Evolutionary conservation across 2,113 vertebrate species (phyloP).

Genomic region (Hydrochoerus hydrochaeris): DNA sequence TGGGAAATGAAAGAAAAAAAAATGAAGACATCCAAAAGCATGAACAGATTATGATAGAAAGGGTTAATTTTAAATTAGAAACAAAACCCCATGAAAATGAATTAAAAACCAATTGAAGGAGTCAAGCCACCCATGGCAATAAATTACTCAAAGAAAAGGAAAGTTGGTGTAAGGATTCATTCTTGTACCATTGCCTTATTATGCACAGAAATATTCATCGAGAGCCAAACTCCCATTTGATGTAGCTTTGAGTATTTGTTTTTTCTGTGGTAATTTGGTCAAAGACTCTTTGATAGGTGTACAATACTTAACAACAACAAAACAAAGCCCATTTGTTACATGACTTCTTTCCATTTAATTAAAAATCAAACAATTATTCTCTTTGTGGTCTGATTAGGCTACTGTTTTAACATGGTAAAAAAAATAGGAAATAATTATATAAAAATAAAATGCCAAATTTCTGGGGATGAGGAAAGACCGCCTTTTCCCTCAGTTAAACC

Average conservation of each 20-base stretch:
- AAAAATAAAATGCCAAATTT: conserved; percentile 78
- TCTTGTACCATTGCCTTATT: conserved; percentile 42
- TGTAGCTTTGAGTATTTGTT: conserved; percentile 24
- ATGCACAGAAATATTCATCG: conserved; percentile 49
- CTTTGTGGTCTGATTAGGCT: conserved; percentile 73
- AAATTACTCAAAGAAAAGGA: conserved; percentile 47
- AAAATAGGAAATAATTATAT: conserved; percentile 75
- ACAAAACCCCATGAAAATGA: conserved; percentile 33
- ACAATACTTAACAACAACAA: background rate
- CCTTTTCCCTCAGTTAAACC: conserved; percentile 78
- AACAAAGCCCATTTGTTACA: conserved; percentile 66
- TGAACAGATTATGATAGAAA: background rate
- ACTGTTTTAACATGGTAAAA: conserved; percentile 75
- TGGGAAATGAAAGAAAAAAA: background rate
- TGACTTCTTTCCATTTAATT: conserved; percentile 77
- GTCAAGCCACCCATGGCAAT: conserved; percentile 37
- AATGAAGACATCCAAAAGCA: background rate
- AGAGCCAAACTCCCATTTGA: conserved; percentile 46
- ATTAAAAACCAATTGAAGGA: conserved; percentile 1
- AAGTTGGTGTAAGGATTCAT: background rate
- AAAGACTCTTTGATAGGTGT: conserved; percentile 59
- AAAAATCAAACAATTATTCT: conserved; percentile 70
- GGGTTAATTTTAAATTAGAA: conserved; percentile 64
- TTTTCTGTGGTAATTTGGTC: conserved; percentile 47
- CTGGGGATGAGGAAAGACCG: conserved; percentile 70